phyloP scores from a whole-genome alignment of 1,140 invertebrate species.

The Aphelenchoides fujianensis region DNA sequence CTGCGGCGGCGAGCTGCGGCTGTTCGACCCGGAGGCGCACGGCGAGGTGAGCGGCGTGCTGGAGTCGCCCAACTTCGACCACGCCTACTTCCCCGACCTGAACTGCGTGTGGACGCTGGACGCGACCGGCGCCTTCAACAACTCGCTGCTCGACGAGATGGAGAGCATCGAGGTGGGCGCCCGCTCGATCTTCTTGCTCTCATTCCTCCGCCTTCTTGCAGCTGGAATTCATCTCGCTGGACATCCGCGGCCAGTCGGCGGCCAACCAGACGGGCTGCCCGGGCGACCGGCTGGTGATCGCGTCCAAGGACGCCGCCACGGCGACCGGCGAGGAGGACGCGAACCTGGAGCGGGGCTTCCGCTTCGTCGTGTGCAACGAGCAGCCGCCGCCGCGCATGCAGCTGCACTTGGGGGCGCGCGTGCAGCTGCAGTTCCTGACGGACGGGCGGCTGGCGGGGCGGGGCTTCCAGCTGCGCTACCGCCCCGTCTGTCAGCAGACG shows the following conservation, averaged over 20 bases:
- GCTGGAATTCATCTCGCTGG: not conserved
- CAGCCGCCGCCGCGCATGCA: slow-evolving; percentile 25
- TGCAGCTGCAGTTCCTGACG: slow-evolving; percentile 61
- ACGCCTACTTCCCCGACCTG: slow-evolving; percentile 55
- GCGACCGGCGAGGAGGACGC: no score
- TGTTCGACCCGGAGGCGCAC: slow-evolving; percentile 25
- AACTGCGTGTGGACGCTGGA: slow-evolving; percentile 64
- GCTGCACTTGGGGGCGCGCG: slow-evolving; percentile 24
- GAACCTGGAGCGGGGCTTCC: not conserved
- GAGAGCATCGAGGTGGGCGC: not conserved
- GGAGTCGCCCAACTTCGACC: slow-evolving; percentile 57
- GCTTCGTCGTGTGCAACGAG: slow-evolving; percentile 25
- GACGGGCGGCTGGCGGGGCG: slow-evolving; percentile 49
- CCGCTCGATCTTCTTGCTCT: slow-evolving; percentile 22
- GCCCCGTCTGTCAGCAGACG: slow-evolving; percentile 5
- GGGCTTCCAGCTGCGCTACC: slow-evolving; percentile 50
- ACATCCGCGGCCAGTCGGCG: not conserved
- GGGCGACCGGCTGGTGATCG: not conserved
- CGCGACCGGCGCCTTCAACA: slow-evolving; percentile 44
- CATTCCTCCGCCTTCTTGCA: not conserved
- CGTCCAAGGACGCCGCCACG: not conserved
- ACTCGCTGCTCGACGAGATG: slow-evolving; percentile 10
- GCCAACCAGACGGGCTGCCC: not conserved
- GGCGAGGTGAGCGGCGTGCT: slow-evolving; percentile 36
- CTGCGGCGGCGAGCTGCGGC: slow-evolving; percentile 46